These are phyloP conservation scores for Diglossa cyanea DNA, from an alignment of 2,797 vertebrate species.

Conservation along the genomic window DNA sequence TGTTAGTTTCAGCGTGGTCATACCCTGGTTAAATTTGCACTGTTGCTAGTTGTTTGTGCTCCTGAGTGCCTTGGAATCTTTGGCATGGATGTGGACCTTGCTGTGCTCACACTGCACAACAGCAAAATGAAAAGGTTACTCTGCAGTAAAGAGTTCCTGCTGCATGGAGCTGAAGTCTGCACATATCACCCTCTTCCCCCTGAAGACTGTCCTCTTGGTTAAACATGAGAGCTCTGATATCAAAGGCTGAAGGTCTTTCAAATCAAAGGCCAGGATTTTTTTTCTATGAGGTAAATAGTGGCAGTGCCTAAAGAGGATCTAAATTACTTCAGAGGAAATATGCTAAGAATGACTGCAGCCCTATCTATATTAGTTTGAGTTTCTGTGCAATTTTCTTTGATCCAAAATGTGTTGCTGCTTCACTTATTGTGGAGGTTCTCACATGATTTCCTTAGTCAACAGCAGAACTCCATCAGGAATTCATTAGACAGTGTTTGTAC, in stretches of 20 bases:
- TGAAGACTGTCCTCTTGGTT: background rate
- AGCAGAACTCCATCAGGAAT: conserved; percentile 55
- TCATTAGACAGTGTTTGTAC: conserved; percentile 56
- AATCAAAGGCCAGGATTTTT: background rate
- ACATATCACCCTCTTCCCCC: background rate
- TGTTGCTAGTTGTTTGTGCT: background rate
- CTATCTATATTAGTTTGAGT: conserved; percentile 8
- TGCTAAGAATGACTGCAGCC: background rate
- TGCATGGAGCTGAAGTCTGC: background rate
- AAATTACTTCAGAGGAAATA: background rate
- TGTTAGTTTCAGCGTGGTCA: background rate
- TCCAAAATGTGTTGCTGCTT: conserved; percentile 25
- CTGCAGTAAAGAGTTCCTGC: background rate
- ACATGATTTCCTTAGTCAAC: conserved; percentile 45
- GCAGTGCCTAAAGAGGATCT: background rate
- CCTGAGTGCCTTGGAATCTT: background rate
- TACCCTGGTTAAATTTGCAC: background rate
- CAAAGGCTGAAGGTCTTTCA: conserved; percentile 6
- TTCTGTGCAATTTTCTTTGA: conserved; percentile 41
- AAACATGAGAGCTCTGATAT: background rate
- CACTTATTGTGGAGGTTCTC: conserved; percentile 23
- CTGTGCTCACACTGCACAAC: background rate
- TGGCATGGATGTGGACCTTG: background rate
- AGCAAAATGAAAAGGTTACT: background rate
- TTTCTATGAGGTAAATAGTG: background rate